phyloP scores from a whole-genome alignment of 2,888 invertebrate genomes.

The Drosophila niveifrons region DNA sequence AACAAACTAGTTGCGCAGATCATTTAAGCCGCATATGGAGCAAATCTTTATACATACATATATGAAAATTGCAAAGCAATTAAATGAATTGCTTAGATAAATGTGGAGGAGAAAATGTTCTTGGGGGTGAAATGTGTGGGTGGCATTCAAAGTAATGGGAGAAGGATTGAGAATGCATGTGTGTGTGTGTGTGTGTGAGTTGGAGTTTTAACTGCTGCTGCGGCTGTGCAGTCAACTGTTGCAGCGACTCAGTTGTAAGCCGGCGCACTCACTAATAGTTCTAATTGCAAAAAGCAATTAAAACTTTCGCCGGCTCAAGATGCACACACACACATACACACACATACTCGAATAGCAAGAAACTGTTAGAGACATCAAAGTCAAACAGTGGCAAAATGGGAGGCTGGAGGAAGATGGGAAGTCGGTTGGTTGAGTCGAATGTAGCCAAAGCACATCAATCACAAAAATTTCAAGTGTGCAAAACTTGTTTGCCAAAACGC shows the following conservation, averaged over 20 bases:
- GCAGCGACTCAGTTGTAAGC: constrained; percentile 73
- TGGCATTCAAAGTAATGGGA: background rate
- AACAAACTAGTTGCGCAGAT: constrained; percentile 60
- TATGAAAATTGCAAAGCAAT: constrained; percentile 78
- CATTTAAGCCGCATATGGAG: constrained; percentile 40
- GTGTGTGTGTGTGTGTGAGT: constrained; percentile 1
- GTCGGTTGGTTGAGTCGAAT: constrained; percentile 31
- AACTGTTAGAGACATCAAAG: constrained; percentile 71
- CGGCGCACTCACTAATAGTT: constrained; percentile 77
- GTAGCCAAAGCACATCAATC: constrained; percentile 77
- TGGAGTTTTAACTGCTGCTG: constrained; percentile 59
- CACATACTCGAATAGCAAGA: constrained; percentile 19
- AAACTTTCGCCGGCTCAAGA: constrained; percentile 79
- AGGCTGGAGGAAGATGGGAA: constrained; percentile 6
- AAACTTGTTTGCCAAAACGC: constrained; percentile 76
- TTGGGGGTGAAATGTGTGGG: background rate
- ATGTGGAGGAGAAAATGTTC: constrained; percentile 4
- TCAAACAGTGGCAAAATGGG: constrained; percentile 63
- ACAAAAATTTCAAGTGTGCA: constrained; percentile 79
- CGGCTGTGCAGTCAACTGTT: constrained; percentile 75
- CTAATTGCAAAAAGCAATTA: constrained; percentile 81
- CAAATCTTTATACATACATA: constrained; percentile 42
- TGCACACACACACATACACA: constrained; percentile 45
- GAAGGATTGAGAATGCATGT: background rate
- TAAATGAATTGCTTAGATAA: constrained; percentile 74